Evolutionary conservation across 2,888 invertebrate species (phyloP), one percentile per base, ranked within the genome.

Genomic region (Lydus trimaculatus): DNA sequence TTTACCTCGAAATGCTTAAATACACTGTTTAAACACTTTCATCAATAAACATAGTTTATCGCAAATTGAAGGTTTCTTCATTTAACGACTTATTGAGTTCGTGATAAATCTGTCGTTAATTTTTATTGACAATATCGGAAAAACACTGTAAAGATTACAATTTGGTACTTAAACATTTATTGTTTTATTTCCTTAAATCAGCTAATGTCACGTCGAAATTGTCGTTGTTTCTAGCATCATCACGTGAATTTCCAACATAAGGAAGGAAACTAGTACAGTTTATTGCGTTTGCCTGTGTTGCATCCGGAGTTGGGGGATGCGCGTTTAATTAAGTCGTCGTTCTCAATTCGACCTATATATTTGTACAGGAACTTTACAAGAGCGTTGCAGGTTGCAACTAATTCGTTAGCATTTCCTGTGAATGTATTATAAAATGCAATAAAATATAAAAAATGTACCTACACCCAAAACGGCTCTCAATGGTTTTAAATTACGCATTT

Each of bases 241-340:
- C 15, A 36, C 1, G 9, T 8, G 48, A 48, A 48, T 48, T 48
- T 0, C 48, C 20, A 20, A 20, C 48, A 48, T 20, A 20, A 48
- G 48, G 48, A 48, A 48, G 48, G 48, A 48, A 36, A 48, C 48
- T 48, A 13, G 20, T 48, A 48, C 48, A 48, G 48, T 48, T 48
- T 48, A 48, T 48, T 48, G 48, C 48, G 20, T 20, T 48, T 20
- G 9, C 17, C 48, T 48, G 48, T 20, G 20, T 20, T 48, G 11
- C 8, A 48, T 48, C 48, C 48, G 48, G 48, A 48, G 48, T 48
- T 20, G 20, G 3, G n/a, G 20, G 9, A 20, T 20, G 20, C 20
- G 15, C 20, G 48, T 48, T 48, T 48, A 48, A 48, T 48, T 48
- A 48, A 48, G 17, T 43, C 36, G n/a, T 28, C 33, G 43, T 17